Percentiles rank a stretch among this genome's conserved stretches.
These are phyloP conservation scores for Leptinotarsa undecemlineata DNA, from an alignment of 1,140 invertebrate species.

Conservation along the genomic window DNA sequence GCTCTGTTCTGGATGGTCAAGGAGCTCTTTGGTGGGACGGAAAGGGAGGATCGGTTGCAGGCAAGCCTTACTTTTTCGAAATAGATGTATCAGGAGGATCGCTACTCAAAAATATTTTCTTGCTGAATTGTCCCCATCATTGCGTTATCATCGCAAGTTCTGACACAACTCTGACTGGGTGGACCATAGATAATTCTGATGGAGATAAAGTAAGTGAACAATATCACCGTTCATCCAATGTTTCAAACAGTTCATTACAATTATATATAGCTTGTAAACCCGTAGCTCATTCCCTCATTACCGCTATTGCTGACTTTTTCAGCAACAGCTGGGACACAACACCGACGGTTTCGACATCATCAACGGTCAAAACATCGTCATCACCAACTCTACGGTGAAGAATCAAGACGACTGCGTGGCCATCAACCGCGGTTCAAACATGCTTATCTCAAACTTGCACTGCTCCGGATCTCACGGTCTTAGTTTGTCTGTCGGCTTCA, in stretches of 20 bases:
- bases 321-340: slow-evolving; percentile 11
- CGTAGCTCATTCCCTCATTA: too few species aligned
- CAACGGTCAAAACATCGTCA: slow-evolving; percentile 9
- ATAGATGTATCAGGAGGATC: slow-evolving; percentile 17
- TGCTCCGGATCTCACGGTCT: slow-evolving; percentile 36
- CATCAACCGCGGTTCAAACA: slow-evolving; percentile 30
- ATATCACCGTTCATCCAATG: not conserved
- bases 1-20: slow-evolving; percentile 29
- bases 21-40: slow-evolving; percentile 31
- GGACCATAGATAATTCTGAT: slow-evolving; percentile 8
- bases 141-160: slow-evolving; percentile 11
- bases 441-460: slow-evolving; percentile 26
- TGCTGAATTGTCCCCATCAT: slow-evolving; percentile 20
- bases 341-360: slow-evolving; percentile 15
- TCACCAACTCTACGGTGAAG: slow-evolving; percentile 22
- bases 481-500: slow-evolving; percentile 34
- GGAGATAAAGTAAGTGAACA: slow-evolving; percentile 14
- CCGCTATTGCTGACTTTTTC: not conserved
- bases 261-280: too few species aligned
- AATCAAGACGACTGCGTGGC: slow-evolving; percentile 38
- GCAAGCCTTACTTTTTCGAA: slow-evolving; percentile 11
- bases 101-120: slow-evolving; percentile 4
- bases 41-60: slow-evolving; percentile 17
- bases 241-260: too few species aligned
- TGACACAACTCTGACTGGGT: slow-evolving; percentile 5